Evolutionary conservation across 2,113 vertebrate genomes (phyloP), one percentile per base, ranked within the genome.

Genomic region (Sceloporus tristichus): DNA sequence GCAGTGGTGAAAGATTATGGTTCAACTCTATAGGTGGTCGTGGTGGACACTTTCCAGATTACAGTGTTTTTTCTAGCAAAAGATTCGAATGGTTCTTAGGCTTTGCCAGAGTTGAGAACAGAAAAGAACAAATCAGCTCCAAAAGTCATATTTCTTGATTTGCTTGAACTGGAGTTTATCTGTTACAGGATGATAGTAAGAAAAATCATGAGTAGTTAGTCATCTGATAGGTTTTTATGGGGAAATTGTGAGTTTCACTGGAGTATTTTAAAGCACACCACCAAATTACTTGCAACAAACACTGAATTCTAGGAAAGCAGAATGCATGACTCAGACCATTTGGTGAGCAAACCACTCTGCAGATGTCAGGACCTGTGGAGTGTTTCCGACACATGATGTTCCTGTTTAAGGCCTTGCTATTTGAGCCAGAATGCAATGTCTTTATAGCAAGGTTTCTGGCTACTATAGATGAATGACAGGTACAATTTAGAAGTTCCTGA

Each of bases 231-330:
- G 4, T 79, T 88, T 90, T 19, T 16, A 48, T 48, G 48, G 48
- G 48, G 7, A 48, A 48, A 48, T 0, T 1, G 10, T 77, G 8
- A 78, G 79, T 92, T 75, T 87, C 34, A 19, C 7, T 59, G 88
- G 85, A 27, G 18, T 92, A 68, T 91, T 59, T 59, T 59, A 59
- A 59, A 75, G 73, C 73, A 87, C 74, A 93, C 75, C 74, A 70
- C 0, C 8, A 93, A 0, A 89, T 65, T 79, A 84, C 88, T 90
- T 83, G 82, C 14, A 85, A 77, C 5, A 85, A 1, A 85, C 91
- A 92, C 59, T 19, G 2, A 85, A 23, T 93, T 91, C 85, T 91
- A 53, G 89, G 91, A 94, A 93, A 89, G 25, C 83, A 85, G 82
- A 78, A 56, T 82, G 87, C 13, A 14, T 73, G 34, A 73, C 16